Percentiles rank a stretch among this genome's conserved stretches.
Evolutionary conservation across 2,113 vertebrate genomes (phyloP).

Genomic region (Ctenodactylus gundi): DNA sequence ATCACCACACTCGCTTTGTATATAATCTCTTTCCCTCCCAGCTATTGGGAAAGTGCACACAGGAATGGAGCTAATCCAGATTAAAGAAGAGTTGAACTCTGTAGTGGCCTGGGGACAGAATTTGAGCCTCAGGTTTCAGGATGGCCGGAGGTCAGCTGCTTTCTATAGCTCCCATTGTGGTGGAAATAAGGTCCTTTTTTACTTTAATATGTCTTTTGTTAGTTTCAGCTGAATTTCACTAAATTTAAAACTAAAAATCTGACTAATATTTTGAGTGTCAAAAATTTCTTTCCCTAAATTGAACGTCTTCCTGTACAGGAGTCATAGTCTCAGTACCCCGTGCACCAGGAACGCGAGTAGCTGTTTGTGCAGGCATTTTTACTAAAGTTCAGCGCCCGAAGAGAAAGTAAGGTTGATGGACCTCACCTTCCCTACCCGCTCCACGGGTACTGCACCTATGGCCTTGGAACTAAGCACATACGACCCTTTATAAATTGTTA

Average conservation of each 20-base stretch:
- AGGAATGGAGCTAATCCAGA: background rate
- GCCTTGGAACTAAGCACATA: no score
- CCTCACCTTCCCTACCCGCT: no score
- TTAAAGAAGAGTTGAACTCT: background rate
- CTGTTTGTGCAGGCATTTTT: no score
- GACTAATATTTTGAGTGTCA: background rate
- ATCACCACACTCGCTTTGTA: no score
- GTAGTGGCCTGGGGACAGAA: background rate
- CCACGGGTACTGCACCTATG: no score
- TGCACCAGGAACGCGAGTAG: no score
- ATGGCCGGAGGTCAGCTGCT: background rate
- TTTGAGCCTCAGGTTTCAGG: background rate
- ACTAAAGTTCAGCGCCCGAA: no score
- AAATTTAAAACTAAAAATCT: background rate
- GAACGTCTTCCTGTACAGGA: background rate
- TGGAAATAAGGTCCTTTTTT: background rate
- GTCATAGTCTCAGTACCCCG: no score
- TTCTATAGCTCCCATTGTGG: background rate
- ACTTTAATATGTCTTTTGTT: background rate
- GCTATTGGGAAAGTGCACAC: background rate
- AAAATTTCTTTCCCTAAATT: background rate
- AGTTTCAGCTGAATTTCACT: background rate
- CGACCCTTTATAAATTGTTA: no score
- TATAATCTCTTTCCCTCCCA: background rate
- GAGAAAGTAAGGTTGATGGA: no score